Base-by-base conservation (phyloP, 2,797 vertebrate genomes). In the Bovichtus variegatus region DNA sequence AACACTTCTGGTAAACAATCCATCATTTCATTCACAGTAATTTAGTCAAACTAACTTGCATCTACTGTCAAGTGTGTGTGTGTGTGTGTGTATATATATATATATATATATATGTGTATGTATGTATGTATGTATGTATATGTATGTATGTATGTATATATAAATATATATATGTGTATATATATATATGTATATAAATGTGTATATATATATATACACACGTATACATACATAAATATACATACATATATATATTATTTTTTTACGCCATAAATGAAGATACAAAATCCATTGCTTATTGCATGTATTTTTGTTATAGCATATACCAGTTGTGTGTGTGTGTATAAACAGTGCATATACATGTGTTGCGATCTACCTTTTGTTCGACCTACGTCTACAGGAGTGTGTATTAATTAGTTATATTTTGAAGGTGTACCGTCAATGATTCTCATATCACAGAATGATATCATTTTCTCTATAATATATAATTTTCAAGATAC, bases 381-480 rank as follows among this genome's bases (percentile, higher is more conserved):
- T 55, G 16, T 16, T 55, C 0, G 0, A 16, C 47, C 10, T 54
- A 5, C 23, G 0, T 18, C 8, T 2, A 51, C 25, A 23, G 10
- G 6, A 51, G 12, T 47, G 21, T 69, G 18, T 93, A 90, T 92
- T 94, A 91, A 93, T 79, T 92, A 93, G 93, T 94, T 95, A 94
- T 90, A 94, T 82, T 75, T 82, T 85, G 69, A 93, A 90, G 92
- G 80, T 36, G 8, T 87, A 94, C 83, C 64, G 79, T 89, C 72
- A 93, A 90, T 92, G 81, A 78, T 93, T 92, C 34, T 67, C 78
- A 76, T 85, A 73, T 94, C 78, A 75, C 83, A 76, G 92, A 92
- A 93, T 94, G 87, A 94, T 86, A 72, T 86, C 78, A 75, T 80
- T 89, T 90, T 87, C 83, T 89, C 83, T 84, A 71, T 65, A n/a